Conservation (phyloP, 1,140 invertebrate species). For the Melipona quadrifasciata region DNA sequence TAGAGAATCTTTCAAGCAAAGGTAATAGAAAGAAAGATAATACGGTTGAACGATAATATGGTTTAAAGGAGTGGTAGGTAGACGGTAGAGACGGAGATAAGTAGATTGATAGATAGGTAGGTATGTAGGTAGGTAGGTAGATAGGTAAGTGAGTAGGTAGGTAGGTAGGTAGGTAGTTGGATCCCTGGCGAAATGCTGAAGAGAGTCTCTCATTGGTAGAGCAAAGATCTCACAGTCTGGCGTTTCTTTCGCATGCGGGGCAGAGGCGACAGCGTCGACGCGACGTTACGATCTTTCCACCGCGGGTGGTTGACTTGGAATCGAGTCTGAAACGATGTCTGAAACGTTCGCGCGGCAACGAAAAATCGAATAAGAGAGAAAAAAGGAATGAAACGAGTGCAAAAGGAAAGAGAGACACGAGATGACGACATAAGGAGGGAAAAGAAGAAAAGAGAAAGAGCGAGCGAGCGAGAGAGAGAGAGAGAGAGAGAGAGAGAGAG, state of each 20-base stretch:
- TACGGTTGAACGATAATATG: neutral
- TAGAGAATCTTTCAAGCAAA: neutral
- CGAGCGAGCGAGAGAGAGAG: constrained; percentile 16
- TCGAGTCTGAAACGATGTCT: constrained; percentile 17
- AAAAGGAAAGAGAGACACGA: neutral
- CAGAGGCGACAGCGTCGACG: neutral
- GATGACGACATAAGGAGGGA: too few relatives aligned
- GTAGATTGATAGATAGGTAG: neutral
- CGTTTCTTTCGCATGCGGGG: neutral
- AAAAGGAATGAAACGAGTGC: constrained; percentile 34
- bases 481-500: constrained; percentile 21
- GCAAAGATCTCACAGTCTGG: neutral
- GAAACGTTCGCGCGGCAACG: constrained; percentile 24
- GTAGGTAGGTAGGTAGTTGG: too few relatives aligned
- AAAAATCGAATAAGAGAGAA: constrained; percentile 22
- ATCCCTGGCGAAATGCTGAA: neutral
- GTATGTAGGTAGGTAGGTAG: neutral
- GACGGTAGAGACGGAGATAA: too few relatives aligned
- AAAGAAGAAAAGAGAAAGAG: constrained; percentile 31
- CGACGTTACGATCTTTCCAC: neutral
- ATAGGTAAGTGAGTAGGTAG: too few relatives aligned
- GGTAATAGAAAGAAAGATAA: neutral
- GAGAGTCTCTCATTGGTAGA: neutral
- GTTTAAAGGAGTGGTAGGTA: too few relatives aligned
- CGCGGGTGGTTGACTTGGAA: constrained; percentile 28